Conservation (phyloP, 2,888 invertebrate genomes). For the Pasiphila rectangulata region DNA sequence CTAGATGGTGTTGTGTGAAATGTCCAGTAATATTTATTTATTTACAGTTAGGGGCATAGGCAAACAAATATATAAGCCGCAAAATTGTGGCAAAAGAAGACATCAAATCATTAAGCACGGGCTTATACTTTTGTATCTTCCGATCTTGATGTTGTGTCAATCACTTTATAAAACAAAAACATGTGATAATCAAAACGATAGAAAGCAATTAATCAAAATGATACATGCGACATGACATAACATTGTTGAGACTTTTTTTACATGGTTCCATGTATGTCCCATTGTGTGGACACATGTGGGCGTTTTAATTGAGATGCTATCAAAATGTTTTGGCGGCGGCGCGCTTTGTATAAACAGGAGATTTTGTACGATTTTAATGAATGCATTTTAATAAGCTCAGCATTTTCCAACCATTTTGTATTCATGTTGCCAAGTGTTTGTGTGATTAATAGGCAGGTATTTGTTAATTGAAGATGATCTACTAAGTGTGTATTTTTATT, state of each 20-base stretch:
- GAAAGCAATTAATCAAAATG: slow-evolving; percentile 66
- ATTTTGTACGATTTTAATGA: slow-evolving; percentile 12
- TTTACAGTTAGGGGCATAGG: too few relatives aligned
- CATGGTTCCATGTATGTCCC: slow-evolving; percentile 13
- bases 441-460: too few relatives aligned
- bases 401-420: neutral
- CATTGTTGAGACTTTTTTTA: slow-evolving; percentile 60
- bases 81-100: neutral
- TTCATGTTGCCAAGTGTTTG: neutral
- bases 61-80: too few relatives aligned
- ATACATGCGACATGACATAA: slow-evolving; percentile 75
- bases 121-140: too few relatives aligned
- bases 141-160: slow-evolving; percentile 15
- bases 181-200: slow-evolving; percentile 41
- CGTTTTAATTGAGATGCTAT: slow-evolving; percentile 65
- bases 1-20: too few relatives aligned
- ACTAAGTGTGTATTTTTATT: too few relatives aligned
- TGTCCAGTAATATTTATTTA: too few relatives aligned
- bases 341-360: slow-evolving; percentile 56
- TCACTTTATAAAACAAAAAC: slow-evolving; percentile 27
- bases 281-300: slow-evolving; percentile 48
- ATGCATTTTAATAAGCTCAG: slow-evolving; percentile 3
- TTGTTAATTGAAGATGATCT: too few relatives aligned
- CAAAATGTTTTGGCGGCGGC: slow-evolving; percentile 53
- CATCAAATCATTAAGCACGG: too few relatives aligned